phyloP scores from a whole-genome alignment of 1,140 invertebrate genomes.

The Plectrocnemia conspersa region DNA sequence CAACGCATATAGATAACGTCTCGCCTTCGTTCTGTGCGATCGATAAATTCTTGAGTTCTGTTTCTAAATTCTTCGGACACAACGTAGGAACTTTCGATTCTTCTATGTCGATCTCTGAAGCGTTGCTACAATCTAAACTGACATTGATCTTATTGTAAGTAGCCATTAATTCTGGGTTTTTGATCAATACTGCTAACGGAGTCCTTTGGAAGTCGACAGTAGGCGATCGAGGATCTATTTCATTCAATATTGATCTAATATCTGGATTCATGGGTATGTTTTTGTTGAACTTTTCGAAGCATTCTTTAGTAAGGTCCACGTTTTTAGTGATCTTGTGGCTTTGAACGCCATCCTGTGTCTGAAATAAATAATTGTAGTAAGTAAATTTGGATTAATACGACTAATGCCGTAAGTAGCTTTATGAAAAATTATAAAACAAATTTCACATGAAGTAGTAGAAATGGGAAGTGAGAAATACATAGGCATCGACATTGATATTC shows the following conservation, averaged over 20 bases:
- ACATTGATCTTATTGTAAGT: conserved; percentile 14
- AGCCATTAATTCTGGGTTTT: conserved; percentile 27
- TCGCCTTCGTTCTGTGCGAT: not conserved
- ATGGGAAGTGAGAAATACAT: not conserved
- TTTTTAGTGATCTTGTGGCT: conserved; percentile 28
- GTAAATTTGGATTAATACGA: not conserved
- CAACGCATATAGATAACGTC: not conserved
- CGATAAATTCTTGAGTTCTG: conserved; percentile 16
- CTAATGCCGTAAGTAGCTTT: not conserved
- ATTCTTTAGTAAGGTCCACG: conserved; percentile 29
- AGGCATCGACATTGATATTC: not conserved
- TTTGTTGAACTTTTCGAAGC: conserved; percentile 28
- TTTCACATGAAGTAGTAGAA: not conserved
- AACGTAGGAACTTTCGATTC: not conserved
- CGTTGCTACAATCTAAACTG: conserved; percentile 16
- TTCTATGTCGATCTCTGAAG: not conserved
- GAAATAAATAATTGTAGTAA: conserved; percentile 11
- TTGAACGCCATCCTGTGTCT: conserved; percentile 15
- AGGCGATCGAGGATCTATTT: conserved; percentile 32
- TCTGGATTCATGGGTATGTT: conserved; percentile 16
- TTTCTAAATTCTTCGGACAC: conserved; percentile 23
- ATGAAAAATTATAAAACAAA: not conserved
- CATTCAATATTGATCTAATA: conserved; percentile 23
- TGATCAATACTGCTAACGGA: conserved; percentile 25
- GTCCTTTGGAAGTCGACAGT: conserved; percentile 32